Percentiles rank a stretch among this genome's conserved stretches.
phyloP scores from a whole-genome alignment of 1,140 invertebrate genomes.

The Euborellia annulipes region DNA sequence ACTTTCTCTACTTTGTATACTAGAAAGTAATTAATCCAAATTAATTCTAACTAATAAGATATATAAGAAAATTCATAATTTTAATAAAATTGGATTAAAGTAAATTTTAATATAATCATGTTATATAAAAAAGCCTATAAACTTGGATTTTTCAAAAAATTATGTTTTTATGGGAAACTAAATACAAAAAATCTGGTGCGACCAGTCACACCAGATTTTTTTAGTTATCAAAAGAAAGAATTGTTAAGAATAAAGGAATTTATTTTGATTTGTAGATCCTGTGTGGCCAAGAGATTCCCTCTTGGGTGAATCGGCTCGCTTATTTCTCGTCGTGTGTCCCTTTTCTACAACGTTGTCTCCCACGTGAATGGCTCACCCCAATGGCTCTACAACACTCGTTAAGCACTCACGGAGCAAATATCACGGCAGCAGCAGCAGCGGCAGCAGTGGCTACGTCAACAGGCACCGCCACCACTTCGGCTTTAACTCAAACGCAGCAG shows the following conservation, averaged over 20 bases:
- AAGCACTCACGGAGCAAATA: constrained; percentile 27
- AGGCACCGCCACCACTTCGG: too few relatives aligned
- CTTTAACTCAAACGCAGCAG: too few relatives aligned
- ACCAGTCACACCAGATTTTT: background rate
- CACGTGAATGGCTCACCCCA: constrained; percentile 92
- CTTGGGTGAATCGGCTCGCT: constrained; percentile 94
- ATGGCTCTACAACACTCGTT: constrained; percentile 76
- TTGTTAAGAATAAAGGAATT: constrained; percentile 7
- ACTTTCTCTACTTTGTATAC: too few relatives aligned
- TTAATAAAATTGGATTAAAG: too few relatives aligned
- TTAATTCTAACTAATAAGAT: too few relatives aligned
- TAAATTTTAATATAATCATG: too few relatives aligned
- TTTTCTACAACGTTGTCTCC: constrained; percentile 88
- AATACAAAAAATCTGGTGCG: background rate
- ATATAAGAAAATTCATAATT: too few relatives aligned
- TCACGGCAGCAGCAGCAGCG: too few relatives aligned
- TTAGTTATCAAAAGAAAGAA: background rate
- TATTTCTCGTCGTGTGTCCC: constrained; percentile 96
- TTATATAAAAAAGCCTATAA: too few relatives aligned
- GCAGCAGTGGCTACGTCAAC: too few relatives aligned
- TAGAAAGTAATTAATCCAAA: too few relatives aligned
- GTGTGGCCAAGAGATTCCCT: constrained; percentile 87
- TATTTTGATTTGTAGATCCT: constrained; percentile 51
- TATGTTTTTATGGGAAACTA: constrained; percentile 6
- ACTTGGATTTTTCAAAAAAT: constrained; percentile 1